Conservation (phyloP, 2,797 vertebrate species). For the Corythornis leucogaster region DNA sequence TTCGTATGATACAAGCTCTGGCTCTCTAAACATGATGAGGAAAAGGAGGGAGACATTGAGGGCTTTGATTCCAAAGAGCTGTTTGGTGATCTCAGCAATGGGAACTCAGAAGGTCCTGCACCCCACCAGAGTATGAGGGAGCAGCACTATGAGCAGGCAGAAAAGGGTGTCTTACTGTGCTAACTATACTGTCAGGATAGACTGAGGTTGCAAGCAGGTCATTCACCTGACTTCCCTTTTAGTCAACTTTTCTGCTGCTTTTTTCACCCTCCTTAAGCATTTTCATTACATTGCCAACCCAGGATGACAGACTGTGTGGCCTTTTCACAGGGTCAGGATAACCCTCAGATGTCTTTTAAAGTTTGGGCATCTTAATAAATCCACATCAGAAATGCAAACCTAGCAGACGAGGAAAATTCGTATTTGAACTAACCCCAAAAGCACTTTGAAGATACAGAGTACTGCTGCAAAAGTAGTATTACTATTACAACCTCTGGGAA, state of each 20-base stretch:
- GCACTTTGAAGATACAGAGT: neutral
- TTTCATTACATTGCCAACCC: neutral
- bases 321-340: neutral
- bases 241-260: neutral
- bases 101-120: neutral
- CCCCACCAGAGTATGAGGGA: neutral
- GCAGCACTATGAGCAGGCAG: neutral
- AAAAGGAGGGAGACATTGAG: neutral
- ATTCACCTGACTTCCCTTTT: neutral
- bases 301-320: neutral
- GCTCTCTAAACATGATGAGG: neutral
- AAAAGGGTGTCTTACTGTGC: neutral
- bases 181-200: neutral
- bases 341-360: neutral
- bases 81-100: neutral
- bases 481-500: neutral
- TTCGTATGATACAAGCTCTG: neutral
- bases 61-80: neutral
- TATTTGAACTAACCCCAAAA: constrained; percentile 14
- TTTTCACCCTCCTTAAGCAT: neutral
- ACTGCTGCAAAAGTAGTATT: neutral
- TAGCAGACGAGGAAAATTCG: neutral
- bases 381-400: neutral
- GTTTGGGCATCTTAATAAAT: neutral
- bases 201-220: neutral